Base-by-base conservation (phyloP, 1,140 invertebrate species). In the Drosophila subobscura region DNA sequence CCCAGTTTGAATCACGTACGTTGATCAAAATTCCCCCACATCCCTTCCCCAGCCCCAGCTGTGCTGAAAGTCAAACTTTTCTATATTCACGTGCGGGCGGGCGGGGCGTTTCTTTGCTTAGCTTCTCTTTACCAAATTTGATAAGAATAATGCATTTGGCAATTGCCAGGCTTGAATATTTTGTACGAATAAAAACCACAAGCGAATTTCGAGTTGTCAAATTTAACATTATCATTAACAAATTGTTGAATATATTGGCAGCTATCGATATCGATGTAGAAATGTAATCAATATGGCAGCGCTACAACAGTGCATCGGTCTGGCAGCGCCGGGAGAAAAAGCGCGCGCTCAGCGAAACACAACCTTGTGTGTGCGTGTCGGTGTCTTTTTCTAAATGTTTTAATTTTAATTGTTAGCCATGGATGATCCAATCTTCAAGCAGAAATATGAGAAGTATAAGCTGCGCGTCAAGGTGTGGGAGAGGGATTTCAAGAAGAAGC, bases 381-480 rank as follows among this genome's bases (percentile, higher is more conserved):
- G 16, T 20, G 16, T 20, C 0, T 20, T 20, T 20, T 54, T 64
- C n/a, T 29, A 68, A 59, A 75, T 75, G 65, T 55, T 52, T 22
- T 10, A 44, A 29, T 58, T n/a, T 51, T 50, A 40, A 54, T 51
- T 14, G 47, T 53, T 44, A 46, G 42, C 16, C 14, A 91, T 91
- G 90, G 85, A 91, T 55, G 91, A 91, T 33, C 76, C 77, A 22
- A 75, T 67, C 22, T 88, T 75, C n/a, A 91, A 91, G 55, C 71
- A 79, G 10, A 91, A 90, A 70, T 92, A 92, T 42, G 76, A 92
- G 49, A 95, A 95, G 90, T 95, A 93, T 77, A 96, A 96, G 92
- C 90, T 93, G 40, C 93, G 94, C 22, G 95, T 97, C 0, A 96
- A 96, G 92, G 84, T 93, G 77, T 97, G 96, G 96, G 96, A 96